Evolutionary conservation across 2,888 invertebrate genomes (phyloP), one percentile per base, ranked within the genome.

Genomic region (Tetranychus piercei): DNA sequence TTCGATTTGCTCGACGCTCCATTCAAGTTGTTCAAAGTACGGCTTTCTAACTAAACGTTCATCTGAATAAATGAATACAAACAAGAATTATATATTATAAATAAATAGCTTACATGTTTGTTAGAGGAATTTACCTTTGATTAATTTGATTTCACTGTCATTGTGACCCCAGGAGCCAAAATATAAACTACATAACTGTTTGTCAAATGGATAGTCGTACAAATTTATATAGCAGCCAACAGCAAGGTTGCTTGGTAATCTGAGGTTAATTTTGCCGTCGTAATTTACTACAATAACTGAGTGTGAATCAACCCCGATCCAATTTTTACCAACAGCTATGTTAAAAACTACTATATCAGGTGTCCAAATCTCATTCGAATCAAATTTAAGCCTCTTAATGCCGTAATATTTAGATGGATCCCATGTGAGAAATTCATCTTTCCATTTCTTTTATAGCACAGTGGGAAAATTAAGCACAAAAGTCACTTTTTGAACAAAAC

Each of bases 401-500:
- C 34, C 64, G 9, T 18, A 18, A 65, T 73, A 73, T 18, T 65
- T 23, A 4, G 15, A 15, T 6, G 45, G 45, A 18, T 55, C 34
- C 73, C 73, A 73, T 1, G 22, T 22, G 1, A 73, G 65, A 7
- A 55, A 44, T 22, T 73, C 73, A 44, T 73, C 73, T 23, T 55
- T 64, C 73, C 73, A 73, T 22, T 6, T 4, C 71, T 71, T 34
- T 34, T 34, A 5, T 5, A 34, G 34, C 34, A 34, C 34, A 3
- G 34, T 34, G 34, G 3, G 4, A 34, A 34, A 34, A 3, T 34
- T 34, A 34, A 4, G 3, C 34, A 34, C 34, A 34, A 34, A 34
- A 34, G 3, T 34, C 34, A 34, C 0, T 34, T 34, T 34, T 5
- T 34, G 3, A 34, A 34, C 3, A 0, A 34, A 34, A 34, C 3